Conservation (phyloP, 2,888 invertebrate genomes). For the Rhingia rostrata region DNA sequence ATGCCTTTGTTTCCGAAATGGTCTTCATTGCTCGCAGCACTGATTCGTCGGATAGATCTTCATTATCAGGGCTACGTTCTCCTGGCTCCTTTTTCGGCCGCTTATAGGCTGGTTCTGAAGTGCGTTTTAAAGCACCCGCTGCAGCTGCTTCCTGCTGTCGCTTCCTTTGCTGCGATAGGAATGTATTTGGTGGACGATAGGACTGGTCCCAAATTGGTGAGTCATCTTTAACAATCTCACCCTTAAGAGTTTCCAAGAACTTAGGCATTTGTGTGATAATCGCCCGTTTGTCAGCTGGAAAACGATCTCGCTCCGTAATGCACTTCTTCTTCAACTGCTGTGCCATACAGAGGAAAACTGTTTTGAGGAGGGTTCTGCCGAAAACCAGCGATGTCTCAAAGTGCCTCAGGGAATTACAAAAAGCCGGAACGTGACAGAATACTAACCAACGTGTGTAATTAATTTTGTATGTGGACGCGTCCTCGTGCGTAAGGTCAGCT, state of each 20-base stretch:
- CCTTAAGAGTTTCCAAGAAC: conserved; percentile 92
- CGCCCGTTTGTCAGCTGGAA: conserved; percentile 90
- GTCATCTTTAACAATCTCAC: conserved; percentile 91
- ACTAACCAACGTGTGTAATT: conserved; percentile 96
- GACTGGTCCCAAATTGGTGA: conserved; percentile 96
- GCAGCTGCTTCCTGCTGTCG: conserved; percentile 74
- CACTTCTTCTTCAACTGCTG: conserved; percentile 94
- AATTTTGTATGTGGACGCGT: conserved; percentile 92
- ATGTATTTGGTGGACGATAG: conserved; percentile 84
- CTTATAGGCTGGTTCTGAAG: conserved; percentile 73
- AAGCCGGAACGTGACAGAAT: conserved; percentile 96
- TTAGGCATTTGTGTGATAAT: conserved; percentile 94
- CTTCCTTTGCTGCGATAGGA: conserved; percentile 76
- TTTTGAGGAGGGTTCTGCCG: conserved; percentile 91
- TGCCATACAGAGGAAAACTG: conserved; percentile 90
- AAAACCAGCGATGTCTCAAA: conserved; percentile 94
- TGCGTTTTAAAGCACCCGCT: conserved; percentile 75
- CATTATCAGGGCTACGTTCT: conserved; percentile 78
- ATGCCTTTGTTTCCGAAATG: conserved; percentile 88
- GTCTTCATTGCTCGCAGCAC: conserved; percentile 91
- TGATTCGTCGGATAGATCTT: conserved; percentile 89
- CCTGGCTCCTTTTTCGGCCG: conserved; percentile 60
- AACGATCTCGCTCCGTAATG: conserved; percentile 91
- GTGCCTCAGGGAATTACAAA: conserved; percentile 94
- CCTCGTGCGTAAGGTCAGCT: conserved; percentile 89